A percentile compares a stretch with the other conserved stretches of the same genome.
These are phyloP conservation scores for Engraulis encrasicolus DNA, from an alignment of 2,113 vertebrate species.

Conservation along the genomic window DNA sequence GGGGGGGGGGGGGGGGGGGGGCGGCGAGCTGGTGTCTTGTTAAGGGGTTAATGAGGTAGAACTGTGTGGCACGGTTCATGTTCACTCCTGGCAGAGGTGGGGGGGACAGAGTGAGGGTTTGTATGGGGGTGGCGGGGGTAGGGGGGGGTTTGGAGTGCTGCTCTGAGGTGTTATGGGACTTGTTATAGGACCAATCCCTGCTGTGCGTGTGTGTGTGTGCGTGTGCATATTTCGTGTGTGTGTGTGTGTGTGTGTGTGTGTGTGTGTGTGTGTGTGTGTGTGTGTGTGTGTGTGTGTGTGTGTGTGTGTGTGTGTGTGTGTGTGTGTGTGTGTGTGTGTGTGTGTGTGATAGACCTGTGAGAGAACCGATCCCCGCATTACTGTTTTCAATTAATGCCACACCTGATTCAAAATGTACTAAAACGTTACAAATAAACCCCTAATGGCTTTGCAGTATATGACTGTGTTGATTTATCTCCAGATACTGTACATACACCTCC, in stretches of 20 bases:
- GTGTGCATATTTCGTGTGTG: neutral
- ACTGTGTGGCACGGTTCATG: conserved; percentile 51
- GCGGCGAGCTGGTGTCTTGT: conserved; percentile 64
- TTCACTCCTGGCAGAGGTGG: conserved; percentile 62
- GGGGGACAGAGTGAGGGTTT: conserved; percentile 44
- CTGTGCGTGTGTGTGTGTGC: conserved; percentile 9
- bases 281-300: neutral
- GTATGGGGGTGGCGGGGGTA: too few species aligned
- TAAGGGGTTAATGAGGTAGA: conserved; percentile 72
- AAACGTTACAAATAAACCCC: too few species aligned
- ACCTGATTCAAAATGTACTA: neutral
- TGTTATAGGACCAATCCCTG: neutral
- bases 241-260: neutral
- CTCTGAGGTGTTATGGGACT: neutral
- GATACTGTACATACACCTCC: too few species aligned
- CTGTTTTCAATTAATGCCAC: neutral
- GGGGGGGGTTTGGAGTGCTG: conserved; percentile 49
- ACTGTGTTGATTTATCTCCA: too few species aligned
- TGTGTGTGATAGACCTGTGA: neutral
- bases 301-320: neutral
- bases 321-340: neutral
- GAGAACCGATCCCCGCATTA: too few species aligned
- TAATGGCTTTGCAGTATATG: too few species aligned
- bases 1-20: conserved; percentile 46
- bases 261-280: neutral